Conservation (phyloP, 2,113 vertebrate species). For the Dissostichus mawsoni region DNA sequence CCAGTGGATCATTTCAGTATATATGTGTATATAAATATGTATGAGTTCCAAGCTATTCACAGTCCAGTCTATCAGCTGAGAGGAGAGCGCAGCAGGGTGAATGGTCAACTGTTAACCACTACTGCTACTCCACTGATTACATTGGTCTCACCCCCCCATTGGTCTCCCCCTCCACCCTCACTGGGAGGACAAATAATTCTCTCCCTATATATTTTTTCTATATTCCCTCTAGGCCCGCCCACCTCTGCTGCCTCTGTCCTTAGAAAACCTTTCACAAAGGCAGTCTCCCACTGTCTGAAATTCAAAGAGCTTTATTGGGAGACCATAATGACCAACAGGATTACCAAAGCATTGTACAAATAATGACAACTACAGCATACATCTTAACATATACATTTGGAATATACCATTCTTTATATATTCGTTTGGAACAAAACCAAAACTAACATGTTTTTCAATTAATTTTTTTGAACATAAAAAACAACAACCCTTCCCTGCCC, state of each 20-base stretch:
- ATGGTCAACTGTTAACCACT: conserved; percentile 72
- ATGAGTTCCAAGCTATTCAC: conserved; percentile 29
- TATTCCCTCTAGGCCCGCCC: conserved; percentile 13
- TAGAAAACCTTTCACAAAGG: conserved; percentile 53
- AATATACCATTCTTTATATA: too few species aligned
- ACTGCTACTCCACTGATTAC: conserved; percentile 65
- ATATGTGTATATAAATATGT: too few species aligned
- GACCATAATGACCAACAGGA: too few species aligned
- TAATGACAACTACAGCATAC: too few species aligned
- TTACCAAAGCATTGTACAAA: too few species aligned
- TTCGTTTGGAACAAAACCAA: too few species aligned
- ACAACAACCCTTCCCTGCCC: too few species aligned
- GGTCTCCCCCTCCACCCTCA: conserved; percentile 29
- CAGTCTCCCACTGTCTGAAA: neutral
- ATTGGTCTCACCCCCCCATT: conserved; percentile 46
- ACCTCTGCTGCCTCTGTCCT: conserved; percentile 35
- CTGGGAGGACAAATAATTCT: conserved; percentile 44
- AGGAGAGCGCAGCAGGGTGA: conserved; percentile 54
- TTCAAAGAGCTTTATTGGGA: too few species aligned
- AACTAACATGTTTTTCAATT: too few species aligned
- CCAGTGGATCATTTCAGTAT: conserved; percentile 38
- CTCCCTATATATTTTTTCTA: conserved; percentile 49
- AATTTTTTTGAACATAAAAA: too few species aligned
- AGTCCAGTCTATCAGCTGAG: conserved; percentile 48
- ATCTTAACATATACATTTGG: too few species aligned